Evolutionary conservation across 2,888 invertebrate genomes (phyloP), one percentile per base, ranked within the genome.

Genomic region (Habroteleia sp.): DNA sequence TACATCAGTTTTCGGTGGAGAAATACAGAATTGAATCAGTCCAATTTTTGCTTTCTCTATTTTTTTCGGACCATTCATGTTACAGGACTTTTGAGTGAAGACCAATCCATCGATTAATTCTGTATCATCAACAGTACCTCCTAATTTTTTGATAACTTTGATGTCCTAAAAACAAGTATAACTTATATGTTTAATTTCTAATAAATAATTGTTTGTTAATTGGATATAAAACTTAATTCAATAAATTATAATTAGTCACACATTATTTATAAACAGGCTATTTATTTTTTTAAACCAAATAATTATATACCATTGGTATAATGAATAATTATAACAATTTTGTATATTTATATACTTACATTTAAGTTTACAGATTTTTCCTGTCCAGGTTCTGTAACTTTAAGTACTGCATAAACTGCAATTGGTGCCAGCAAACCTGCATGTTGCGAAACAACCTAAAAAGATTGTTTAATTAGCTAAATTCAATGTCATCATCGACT

Each of bases 31-130:
- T 89, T 99, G 99, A 79, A 99, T 99, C 8, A 99, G 93, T 69
- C 96, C 99, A 89, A 99, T 97, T 90, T 98, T 99, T 3, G 98
- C 99, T 88, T 99, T 99, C 89, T 99, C 99, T 68, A 99, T 92
- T 80, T 95, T 93, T 83, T 94, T 95, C 0, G 98, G 98, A 0
- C 98, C 98, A 85, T 96, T 97, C 13, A 94, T 92, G 83, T 97
- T 96, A 52, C 96, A 92, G 0, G 96, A 92, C 83, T 94, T 95
- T 85, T 96, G 97, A 6, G 97, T 94, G 81, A 99, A 96, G 1
- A 99, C 95, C 42, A 99, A 91, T n/a, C 99, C 99, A 58, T 97
- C 96, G 54, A 99, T 91, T 65, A 99, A 90, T 89, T 98, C 96
- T 0, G 99, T 97, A 87, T 99, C 99, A 89, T 99, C 99, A 0